Evolutionary conservation across 2,888 invertebrate genomes (phyloP).

Genomic region (Lasioglossum villosulum): DNA sequence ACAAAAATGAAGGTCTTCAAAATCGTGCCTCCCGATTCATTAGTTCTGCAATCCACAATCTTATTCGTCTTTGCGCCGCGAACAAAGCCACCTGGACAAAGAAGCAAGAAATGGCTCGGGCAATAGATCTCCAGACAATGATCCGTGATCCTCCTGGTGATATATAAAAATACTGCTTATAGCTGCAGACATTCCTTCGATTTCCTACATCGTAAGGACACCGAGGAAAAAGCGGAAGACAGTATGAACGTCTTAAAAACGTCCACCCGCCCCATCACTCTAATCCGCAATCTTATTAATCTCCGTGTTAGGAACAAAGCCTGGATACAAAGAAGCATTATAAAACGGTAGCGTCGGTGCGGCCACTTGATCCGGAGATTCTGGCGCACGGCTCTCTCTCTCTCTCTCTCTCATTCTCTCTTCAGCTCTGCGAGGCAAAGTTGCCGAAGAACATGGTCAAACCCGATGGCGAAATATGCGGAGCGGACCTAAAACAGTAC

Average conservation of each 20-base stretch:
- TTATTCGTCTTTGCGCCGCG: background rate
- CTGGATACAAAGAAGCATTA: background rate
- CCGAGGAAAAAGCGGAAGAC: background rate
- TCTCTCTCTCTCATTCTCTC: background rate
- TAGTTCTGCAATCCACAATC: background rate
- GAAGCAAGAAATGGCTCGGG: background rate
- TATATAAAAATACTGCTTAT: background rate
- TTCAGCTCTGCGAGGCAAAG: slow-evolving; percentile 19
- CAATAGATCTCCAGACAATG: background rate
- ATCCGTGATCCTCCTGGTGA: background rate
- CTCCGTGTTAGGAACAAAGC: background rate
- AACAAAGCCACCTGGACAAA: background rate
- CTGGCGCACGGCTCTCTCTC: background rate
- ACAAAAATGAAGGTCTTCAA: background rate
- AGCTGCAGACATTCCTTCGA: background rate
- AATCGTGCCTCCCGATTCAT: background rate
- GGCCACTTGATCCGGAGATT: background rate
- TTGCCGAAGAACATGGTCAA: slow-evolving; percentile 65
- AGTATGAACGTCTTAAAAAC: background rate
- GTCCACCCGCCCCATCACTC: background rate
- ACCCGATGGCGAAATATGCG: slow-evolving; percentile 68
- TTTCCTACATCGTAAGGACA: background rate
- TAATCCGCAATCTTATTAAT: slow-evolving; percentile 25
- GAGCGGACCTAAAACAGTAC: slow-evolving; percentile 66
- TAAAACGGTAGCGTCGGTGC: background rate